Evolutionary conservation across 2,113 vertebrate genomes (phyloP).

Genomic region (Pseudorhombus dupliciocellatus): DNA sequence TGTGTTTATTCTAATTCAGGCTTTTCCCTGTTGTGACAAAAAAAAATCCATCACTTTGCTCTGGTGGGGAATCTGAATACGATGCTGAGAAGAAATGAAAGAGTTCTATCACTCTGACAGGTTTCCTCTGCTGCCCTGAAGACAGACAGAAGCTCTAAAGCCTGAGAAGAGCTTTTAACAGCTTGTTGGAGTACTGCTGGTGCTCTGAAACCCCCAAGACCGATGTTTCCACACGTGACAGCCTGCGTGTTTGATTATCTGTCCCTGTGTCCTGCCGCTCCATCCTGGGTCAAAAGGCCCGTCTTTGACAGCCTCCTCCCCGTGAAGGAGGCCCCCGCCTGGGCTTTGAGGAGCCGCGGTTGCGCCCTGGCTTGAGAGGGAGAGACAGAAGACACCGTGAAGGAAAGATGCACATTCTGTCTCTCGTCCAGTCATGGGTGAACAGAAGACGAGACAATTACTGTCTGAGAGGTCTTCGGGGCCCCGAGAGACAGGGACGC

Average conservation of each 20-base stretch:
- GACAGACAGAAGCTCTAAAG: slow-evolving; percentile 13
- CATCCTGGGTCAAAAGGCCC: slow-evolving; percentile 16
- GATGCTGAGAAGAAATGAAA: slow-evolving; percentile 21
- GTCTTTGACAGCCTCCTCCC: slow-evolving; percentile 27
- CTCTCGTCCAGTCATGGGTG: slow-evolving; percentile 22
- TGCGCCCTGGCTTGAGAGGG: slow-evolving; percentile 14
- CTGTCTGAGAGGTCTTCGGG: slow-evolving; percentile 21
- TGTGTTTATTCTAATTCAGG: slow-evolving; percentile 1
- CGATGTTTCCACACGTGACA: slow-evolving; percentile 13
- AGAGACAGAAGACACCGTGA: slow-evolving; percentile 12
- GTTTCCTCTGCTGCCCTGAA: slow-evolving; percentile 10
- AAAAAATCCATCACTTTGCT: background rate
- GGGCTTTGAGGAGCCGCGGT: slow-evolving; percentile 19
- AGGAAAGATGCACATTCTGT: slow-evolving; percentile 4
- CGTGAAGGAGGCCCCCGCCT: slow-evolving; percentile 39
- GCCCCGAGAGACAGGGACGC: background rate
- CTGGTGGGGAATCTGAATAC: slow-evolving; percentile 8
- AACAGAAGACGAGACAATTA: slow-evolving; percentile 31
- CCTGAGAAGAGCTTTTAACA: slow-evolving; percentile 5
- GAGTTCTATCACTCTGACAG: slow-evolving; percentile 9
- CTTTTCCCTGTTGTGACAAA: background rate
- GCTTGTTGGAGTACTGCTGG: slow-evolving; percentile 7
- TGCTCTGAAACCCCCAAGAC: slow-evolving; percentile 5
- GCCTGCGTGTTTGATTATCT: slow-evolving; percentile 24
- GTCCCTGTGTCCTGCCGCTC: slow-evolving; percentile 16